phyloP scores from a whole-genome alignment of 2,797 vertebrate species.

The Neoniphon sammara region DNA sequence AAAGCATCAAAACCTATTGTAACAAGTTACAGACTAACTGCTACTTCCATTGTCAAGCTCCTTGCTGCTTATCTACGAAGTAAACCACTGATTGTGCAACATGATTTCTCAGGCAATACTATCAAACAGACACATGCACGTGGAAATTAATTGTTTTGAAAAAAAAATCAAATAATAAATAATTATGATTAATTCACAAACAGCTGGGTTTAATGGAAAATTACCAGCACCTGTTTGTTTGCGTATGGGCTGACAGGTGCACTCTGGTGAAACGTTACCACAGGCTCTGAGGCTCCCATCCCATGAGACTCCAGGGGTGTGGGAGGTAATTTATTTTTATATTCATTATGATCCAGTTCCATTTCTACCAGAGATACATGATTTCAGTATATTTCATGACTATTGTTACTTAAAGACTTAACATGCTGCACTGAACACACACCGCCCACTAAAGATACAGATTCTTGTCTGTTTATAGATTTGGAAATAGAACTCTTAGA shows the following conservation, averaged over 20 bases:
- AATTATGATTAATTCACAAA: conserved; percentile 42
- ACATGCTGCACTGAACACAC: too few relatives aligned
- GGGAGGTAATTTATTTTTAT: conserved; percentile 19
- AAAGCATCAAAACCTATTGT: too few relatives aligned
- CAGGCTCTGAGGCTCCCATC: conserved; percentile 51
- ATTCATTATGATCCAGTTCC: background rate
- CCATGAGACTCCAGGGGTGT: conserved; percentile 53
- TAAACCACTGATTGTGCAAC: too few relatives aligned
- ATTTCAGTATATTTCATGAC: background rate
- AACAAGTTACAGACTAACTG: too few relatives aligned
- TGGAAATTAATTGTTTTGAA: conserved; percentile 20
- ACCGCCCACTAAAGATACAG: too few relatives aligned
- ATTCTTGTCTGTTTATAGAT: too few relatives aligned
- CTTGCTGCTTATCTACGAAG: too few relatives aligned
- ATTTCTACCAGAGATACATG: conserved; percentile 3
- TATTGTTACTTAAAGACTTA: background rate
- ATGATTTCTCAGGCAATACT: background rate
- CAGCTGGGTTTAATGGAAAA: conserved; percentile 51
- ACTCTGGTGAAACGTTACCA: conserved; percentile 65
- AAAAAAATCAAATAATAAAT: conserved; percentile 6
- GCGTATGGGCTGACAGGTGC: conserved; percentile 75
- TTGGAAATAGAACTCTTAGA: too few relatives aligned
- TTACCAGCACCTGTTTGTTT: conserved; percentile 70
- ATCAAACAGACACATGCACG: conserved; percentile 7
- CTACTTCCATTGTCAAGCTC: too few relatives aligned